Conservation (phyloP, 2,888 invertebrate genomes). For the Diarsia rubi region DNA sequence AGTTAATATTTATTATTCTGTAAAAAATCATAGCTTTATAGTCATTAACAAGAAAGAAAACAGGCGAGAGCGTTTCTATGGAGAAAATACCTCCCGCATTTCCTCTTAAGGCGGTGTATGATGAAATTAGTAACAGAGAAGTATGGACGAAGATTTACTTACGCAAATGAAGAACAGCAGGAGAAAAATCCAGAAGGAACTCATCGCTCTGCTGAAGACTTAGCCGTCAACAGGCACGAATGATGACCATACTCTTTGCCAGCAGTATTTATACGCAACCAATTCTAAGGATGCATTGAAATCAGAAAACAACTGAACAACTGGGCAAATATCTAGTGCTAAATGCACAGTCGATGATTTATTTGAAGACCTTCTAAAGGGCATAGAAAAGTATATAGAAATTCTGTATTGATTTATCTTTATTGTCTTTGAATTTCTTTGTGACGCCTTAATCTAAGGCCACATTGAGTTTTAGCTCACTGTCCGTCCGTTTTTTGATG, state of each 20-base stretch:
- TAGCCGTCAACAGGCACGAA: slow-evolving; percentile 17
- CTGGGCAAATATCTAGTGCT: slow-evolving; percentile 18
- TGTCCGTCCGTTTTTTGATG: too few relatives aligned
- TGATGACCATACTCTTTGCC: slow-evolving; percentile 7
- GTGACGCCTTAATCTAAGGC: not conserved
- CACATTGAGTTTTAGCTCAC: too few relatives aligned
- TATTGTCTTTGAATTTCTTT: slow-evolving; percentile 10
- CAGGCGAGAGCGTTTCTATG: too few relatives aligned
- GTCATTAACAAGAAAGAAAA: too few relatives aligned
- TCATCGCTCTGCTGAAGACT: slow-evolving; percentile 28
- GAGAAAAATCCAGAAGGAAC: not conserved
- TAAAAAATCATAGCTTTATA: too few relatives aligned
- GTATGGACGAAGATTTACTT: slow-evolving; percentile 6
- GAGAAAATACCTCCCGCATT: too few relatives aligned
- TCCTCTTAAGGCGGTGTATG: too few relatives aligned
- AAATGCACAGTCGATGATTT: slow-evolving; percentile 14
- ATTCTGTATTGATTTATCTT: slow-evolving; percentile 1
- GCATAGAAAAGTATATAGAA: not conserved
- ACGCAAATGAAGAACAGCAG: slow-evolving; percentile 19
- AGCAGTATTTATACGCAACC: slow-evolving; percentile 20
- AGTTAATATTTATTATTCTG: too few relatives aligned
- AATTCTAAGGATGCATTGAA: slow-evolving; percentile 17
- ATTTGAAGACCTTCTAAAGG: not conserved
- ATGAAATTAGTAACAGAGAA: too few relatives aligned
- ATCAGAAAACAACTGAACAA: not conserved